phyloP scores from a whole-genome alignment of 1,140 invertebrate species.

The Coptotermes formosanus region DNA sequence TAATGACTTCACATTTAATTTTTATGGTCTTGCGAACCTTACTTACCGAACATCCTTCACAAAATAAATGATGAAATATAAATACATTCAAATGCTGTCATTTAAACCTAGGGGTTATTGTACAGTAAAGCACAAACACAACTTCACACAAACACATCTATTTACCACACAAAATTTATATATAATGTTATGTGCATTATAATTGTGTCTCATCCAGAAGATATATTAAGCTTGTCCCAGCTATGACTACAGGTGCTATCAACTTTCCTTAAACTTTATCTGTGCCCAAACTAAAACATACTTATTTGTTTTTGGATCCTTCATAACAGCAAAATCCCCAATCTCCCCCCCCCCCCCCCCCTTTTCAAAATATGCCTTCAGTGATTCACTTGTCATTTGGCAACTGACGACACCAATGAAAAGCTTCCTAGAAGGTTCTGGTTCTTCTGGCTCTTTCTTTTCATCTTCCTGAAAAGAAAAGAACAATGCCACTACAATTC shows the following conservation, averaged over 20 bases:
- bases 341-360: conserved; percentile 99
- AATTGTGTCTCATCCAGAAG: too few species aligned
- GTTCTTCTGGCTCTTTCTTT: conserved; percentile 72
- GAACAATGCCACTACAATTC: too few species aligned
- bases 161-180: too few species aligned
- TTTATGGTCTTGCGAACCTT: too few species aligned
- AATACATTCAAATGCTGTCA: too few species aligned
- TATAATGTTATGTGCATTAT: too few species aligned
- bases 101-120: too few species aligned
- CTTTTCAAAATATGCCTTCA: conserved; percentile 93
- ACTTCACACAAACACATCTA: too few species aligned
- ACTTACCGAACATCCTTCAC: too few species aligned
- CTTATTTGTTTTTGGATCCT: conserved; percentile 87
- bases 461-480: conserved; percentile 25
- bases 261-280: conserved; percentile 16
- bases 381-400: conserved; percentile 87
- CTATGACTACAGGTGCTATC: not conserved
- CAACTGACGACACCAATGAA: conserved; percentile 97
- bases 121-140: too few species aligned
- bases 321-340: conserved; percentile 97
- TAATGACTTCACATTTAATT: too few species aligned
- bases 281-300: conserved; percentile 25
- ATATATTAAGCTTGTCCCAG: not conserved
- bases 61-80: too few species aligned
- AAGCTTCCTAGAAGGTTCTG: conserved; percentile 82